phyloP scores from a whole-genome alignment of 2,797 vertebrate genomes.

The Lates japonicus region DNA sequence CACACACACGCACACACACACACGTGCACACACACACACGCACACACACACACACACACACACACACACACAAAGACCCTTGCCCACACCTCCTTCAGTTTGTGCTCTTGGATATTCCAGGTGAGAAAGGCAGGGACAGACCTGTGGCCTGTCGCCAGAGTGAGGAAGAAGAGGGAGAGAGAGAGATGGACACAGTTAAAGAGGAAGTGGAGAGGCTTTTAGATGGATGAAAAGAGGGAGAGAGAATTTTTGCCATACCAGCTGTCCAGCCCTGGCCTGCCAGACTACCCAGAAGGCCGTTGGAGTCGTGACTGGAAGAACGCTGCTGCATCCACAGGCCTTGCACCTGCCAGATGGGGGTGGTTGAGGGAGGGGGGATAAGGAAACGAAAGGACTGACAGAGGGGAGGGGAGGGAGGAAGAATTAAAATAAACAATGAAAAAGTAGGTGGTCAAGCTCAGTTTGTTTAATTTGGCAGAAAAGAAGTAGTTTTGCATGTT shows the following conservation, averaged over 20 bases:
- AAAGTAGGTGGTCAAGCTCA: conserved; percentile 48
- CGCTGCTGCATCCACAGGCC: conserved; percentile 68
- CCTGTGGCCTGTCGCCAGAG: conserved; percentile 53
- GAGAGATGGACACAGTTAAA: conserved; percentile 62
- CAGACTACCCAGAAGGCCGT: conserved; percentile 84
- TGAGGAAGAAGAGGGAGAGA: conserved; percentile 32
- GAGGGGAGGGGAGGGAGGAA: conserved; percentile 30
- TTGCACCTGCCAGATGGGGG: conserved; percentile 82
- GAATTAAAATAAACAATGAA: conserved; percentile 29
- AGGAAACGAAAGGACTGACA: neutral
- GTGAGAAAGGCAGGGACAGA: conserved; percentile 54
- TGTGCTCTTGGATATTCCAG: conserved; percentile 51
- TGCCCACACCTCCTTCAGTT: conserved; percentile 37
- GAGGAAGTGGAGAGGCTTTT: conserved; percentile 63
- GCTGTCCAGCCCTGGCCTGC: conserved; percentile 82
- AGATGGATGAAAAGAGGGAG: conserved; percentile 61
- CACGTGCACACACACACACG: no score
- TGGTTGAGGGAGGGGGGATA: conserved; percentile 35
- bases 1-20: neutral
- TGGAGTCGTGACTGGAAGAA: conserved; percentile 79
- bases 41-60: conserved; percentile 9
- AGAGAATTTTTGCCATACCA: conserved; percentile 78
- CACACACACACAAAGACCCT: conserved; percentile 8
- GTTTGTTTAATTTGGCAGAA: conserved; percentile 41
- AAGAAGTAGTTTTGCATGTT: conserved; percentile 3